Evolutionary conservation across 2,888 invertebrate species (phyloP).

Genomic region (Criorhina ranunculi): DNA sequence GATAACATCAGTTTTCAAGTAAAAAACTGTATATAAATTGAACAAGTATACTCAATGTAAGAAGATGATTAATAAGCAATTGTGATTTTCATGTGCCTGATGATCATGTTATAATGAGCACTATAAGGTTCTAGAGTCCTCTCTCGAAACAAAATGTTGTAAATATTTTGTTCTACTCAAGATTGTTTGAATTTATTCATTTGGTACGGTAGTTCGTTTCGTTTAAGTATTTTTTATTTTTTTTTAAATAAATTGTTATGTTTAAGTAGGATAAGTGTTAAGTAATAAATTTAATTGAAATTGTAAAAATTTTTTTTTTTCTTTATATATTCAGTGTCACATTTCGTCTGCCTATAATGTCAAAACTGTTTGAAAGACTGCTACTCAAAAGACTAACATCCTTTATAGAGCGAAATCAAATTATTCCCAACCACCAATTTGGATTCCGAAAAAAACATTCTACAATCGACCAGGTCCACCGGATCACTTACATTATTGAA

Average conservation of each 20-base stretch:
- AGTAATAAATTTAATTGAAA: conserved; percentile 2
- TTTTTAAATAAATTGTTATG: neutral
- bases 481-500: no score
- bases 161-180: conserved; percentile 45
- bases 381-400: no score
- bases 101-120: conserved; percentile 55
- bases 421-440: no score
- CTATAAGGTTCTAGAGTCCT: conserved; percentile 48
- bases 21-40: conserved; percentile 17
- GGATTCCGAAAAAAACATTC: no score
- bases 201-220: neutral
- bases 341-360: no score
- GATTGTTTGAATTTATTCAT: conserved; percentile 7
- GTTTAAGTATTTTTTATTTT: neutral
- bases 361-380: no score
- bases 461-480: no score
- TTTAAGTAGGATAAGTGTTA: conserved; percentile 9
- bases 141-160: conserved; percentile 50
- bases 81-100: conserved; percentile 59
- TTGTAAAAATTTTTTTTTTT: neutral
- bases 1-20: neutral
- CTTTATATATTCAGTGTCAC: neutral
- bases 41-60: conserved; percentile 43
- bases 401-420: no score
- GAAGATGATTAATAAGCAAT: conserved; percentile 49